phyloP scores from a whole-genome alignment of 2,888 invertebrate species.

The Cephus rjabovi region DNA sequence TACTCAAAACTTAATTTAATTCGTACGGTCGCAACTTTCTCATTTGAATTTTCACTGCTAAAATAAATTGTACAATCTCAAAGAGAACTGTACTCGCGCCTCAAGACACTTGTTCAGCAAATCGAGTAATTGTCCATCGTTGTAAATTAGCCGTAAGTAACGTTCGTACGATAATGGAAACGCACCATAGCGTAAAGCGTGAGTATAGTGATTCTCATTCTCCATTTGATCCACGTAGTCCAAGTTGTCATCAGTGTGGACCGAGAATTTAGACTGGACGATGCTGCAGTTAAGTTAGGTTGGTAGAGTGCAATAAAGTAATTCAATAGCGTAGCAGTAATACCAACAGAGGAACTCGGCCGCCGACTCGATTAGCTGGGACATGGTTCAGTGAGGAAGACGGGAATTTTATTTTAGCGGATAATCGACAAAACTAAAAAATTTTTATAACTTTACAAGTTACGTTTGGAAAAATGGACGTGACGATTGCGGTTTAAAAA shows the following conservation, averaged over 20 bases:
- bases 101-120: neutral
- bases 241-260: neutral
- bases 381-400: neutral
- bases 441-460: neutral
- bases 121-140: neutral
- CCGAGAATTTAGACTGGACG: neutral
- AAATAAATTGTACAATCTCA: neutral
- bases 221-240: neutral
- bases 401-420: neutral
- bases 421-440: neutral
- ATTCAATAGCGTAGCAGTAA: neutral
- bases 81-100: neutral
- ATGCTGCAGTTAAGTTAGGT: neutral
- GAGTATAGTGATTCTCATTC: neutral
- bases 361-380: neutral
- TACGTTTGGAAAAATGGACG: neutral
- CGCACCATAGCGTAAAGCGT: neutral
- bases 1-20: neutral
- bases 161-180: neutral
- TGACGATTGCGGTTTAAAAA: neutral
- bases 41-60: neutral
- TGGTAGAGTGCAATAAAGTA: too few relatives aligned
- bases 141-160: neutral
- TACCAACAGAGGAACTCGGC: neutral
- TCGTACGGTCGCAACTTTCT: neutral